Conservation (phyloP, 1,140 invertebrate genomes). For the Halotydeus destructor region DNA sequence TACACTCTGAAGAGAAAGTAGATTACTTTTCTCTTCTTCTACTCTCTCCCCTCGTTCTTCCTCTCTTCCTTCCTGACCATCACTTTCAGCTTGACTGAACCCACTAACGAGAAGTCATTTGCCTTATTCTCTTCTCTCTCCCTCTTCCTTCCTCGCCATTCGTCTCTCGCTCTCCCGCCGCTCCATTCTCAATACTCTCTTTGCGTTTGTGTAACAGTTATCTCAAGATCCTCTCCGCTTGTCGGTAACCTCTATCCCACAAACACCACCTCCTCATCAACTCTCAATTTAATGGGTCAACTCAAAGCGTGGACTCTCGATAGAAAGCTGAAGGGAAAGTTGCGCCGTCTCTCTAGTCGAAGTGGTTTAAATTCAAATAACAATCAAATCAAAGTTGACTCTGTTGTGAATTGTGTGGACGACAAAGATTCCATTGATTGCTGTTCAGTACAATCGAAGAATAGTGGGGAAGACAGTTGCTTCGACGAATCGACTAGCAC, state of each 20-base stretch:
- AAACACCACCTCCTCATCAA: not conserved
- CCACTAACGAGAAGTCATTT: not conserved
- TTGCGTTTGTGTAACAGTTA: not conserved
- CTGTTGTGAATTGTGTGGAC: too few species aligned
- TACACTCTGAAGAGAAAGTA: too few species aligned
- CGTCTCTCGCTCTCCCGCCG: not conserved
- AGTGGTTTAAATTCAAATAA: not conserved
- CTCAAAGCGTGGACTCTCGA: conserved; percentile 17
- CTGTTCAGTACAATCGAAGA: not conserved
- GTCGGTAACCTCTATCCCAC: not conserved
- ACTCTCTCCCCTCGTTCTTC: not conserved
- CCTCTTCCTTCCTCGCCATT: not conserved
- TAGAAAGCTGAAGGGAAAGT: conserved; percentile 12
- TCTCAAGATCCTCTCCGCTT: not conserved
- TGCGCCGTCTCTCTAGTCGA: conserved; percentile 9
- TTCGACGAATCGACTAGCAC: not conserved
- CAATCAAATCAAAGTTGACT: conserved; percentile 13
- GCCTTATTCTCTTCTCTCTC: not conserved
- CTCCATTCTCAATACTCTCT: not conserved
- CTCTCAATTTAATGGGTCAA: conserved; percentile 7
- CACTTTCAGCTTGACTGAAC: not conserved
- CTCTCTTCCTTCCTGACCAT: not conserved
- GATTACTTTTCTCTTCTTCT: too few species aligned
- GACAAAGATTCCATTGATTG: too few species aligned
- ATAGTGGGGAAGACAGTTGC: conserved; percentile 4